Percentiles rank a stretch among this genome's conserved stretches.
phyloP scores from a whole-genome alignment of 2,797 vertebrate species.

The Acanthurus leucopareius region DNA sequence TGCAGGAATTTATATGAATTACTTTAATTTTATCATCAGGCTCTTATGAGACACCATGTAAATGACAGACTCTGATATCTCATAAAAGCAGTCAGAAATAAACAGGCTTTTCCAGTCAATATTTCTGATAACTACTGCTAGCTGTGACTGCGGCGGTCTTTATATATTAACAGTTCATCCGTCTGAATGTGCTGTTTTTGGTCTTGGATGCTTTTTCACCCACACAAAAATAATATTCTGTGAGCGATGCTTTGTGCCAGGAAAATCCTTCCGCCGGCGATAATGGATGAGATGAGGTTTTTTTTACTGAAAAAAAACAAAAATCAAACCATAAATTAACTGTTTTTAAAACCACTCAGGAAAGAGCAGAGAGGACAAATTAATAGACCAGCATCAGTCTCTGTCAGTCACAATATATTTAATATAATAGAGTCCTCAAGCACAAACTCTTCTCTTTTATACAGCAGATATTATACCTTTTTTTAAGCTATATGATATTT shows the following conservation, averaged over 20 bases:
- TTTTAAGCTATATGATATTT: background rate
- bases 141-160: conserved; percentile 31
- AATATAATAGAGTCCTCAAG: no score
- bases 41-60: conserved; percentile 13
- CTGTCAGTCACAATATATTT: no score
- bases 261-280: conserved; percentile 29
- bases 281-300: conserved; percentile 43
- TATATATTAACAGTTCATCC: conserved; percentile 41
- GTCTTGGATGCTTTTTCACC: conserved; percentile 33
- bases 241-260: conserved; percentile 27
- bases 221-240: conserved; percentile 27
- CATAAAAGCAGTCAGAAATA: conserved; percentile 5
- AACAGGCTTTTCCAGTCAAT: conserved; percentile 18
- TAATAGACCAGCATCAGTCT: background rate
- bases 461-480: no score
- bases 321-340: conserved; percentile 28
- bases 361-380: conserved; percentile 6
- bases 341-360: conserved; percentile 11
- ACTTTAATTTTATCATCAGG: conserved; percentile 19
- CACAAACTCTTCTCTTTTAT: no score
- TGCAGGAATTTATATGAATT: conserved; percentile 20
- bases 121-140: conserved; percentile 42
- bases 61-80: conserved; percentile 26
- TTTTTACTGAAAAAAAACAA: conserved; percentile 31
- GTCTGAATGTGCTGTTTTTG: conserved; percentile 32